Evolutionary conservation across 2,888 invertebrate genomes (phyloP), one percentile per base, ranked within the genome.

Genomic region (Hofmannophila pseudospretella): DNA sequence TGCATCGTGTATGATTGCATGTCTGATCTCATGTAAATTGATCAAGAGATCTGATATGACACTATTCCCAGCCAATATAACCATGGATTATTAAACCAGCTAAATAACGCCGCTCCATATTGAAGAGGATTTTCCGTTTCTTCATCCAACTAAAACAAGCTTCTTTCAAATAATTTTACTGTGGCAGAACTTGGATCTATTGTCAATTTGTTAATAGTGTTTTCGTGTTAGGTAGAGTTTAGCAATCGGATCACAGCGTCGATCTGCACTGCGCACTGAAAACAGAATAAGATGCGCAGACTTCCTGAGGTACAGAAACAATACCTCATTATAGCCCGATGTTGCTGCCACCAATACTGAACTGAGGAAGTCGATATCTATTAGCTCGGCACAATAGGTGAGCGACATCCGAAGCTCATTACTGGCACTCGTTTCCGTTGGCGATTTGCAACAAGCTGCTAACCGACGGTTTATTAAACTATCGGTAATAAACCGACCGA

Each of bases 391-490:
- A 86, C 85, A 86, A 86, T 86, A 85, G 85, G 78, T 81, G 81
- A 84, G 81, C 82, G 84, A 84, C 80, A 85, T 86, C 85, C 85
- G 85, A 85, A 84, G 80, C 85, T 84, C 85, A 81, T 86, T 86
- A 84, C 74, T 76, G 74, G 64, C 61, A 62, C 74, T 72, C 76
- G 67, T 82, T 85, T 86, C 85, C 85, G 85, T 66, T 81, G 67
- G 71, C 67, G 66, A 79, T 84, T 80, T 71, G 75, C 76, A 74
- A 80, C 73, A 72, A 62, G 70, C 76, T 61, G 67, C 63, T 67
- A 69, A 72, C 69, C 66, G 61, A 60, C 49, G 49, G 33, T 34
- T 40, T 43, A 20, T 32, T 48, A 38, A 37, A 37, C 32, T 34
- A 35, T 30, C 31, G 36, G 11, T 13, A 20, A n/a, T n/a, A n/a